Evolutionary conservation across 1,140 invertebrate species (phyloP).

Genomic region (Lethrus apterus): DNA sequence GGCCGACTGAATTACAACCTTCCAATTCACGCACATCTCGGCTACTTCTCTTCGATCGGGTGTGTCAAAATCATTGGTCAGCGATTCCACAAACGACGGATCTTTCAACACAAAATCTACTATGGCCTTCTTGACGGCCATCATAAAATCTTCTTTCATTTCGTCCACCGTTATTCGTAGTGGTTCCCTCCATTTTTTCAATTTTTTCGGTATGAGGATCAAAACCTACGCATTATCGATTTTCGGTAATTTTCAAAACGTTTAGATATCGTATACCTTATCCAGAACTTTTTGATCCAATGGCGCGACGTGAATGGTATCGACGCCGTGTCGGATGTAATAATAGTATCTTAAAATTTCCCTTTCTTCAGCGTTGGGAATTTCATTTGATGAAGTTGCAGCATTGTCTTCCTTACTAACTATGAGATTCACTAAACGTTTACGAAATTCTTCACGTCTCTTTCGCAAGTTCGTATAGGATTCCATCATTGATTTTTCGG

Average conservation of each 20-base stretch:
- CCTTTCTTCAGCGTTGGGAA: constrained; percentile 55
- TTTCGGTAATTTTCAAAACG: background rate
- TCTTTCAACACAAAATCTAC: constrained; percentile 83
- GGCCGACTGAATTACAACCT: constrained; percentile 45
- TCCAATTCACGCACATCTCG: constrained; percentile 57
- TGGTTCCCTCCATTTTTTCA: constrained; percentile 3
- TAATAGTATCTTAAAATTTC: constrained; percentile 79
- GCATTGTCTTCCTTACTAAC: constrained; percentile 37
- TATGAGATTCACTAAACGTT: constrained; percentile 62
- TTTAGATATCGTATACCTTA: constrained; percentile 37
- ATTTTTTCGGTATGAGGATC: constrained; percentile 6
- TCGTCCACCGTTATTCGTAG: constrained; percentile 46
- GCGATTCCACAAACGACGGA: constrained; percentile 46
- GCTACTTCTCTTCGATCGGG: constrained; percentile 52
- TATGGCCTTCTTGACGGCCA: constrained; percentile 80
- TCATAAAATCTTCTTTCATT: constrained; percentile 69
- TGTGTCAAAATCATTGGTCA: constrained; percentile 33
- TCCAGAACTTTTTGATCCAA: constrained; percentile 56
- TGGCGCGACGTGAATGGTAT: constrained; percentile 76
- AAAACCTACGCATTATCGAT: background rate
- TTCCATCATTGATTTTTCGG: constrained; percentile 43
- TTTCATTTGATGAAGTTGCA: constrained; percentile 33
- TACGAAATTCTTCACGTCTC: constrained; percentile 74
- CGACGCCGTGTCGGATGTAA: constrained; percentile 81
- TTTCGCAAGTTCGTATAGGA: constrained; percentile 61